Base-by-base conservation (phyloP, 2,888 invertebrate species). In the Sphaerophoria rueppellii region DNA sequence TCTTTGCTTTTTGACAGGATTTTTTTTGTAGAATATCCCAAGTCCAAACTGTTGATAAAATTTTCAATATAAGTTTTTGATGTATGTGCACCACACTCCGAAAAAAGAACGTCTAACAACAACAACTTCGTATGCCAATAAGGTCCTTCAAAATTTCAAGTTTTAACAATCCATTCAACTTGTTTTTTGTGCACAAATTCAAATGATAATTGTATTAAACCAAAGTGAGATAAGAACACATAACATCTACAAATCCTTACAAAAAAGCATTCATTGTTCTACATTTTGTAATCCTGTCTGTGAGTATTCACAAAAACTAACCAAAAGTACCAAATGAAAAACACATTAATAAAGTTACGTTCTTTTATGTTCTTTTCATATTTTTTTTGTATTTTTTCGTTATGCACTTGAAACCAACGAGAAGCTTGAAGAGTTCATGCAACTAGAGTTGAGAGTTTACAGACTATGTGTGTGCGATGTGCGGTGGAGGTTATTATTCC, bases 251-350 rank as follows among this genome's bases (percentile, higher is more conserved):
- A 16, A 76, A 60, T 76, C 69, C 69, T 76, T 16, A 24, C 58
- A 61, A 70, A 58, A 63, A 52, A 60, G 46, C 69, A 70, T 70
- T 37, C 76, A 76, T 76, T 76, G 69, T 76, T 52, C 70, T 69
- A 76, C 32, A 50, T 65, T 54, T 70, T 76, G 70, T 52, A 76
- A 40, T 46, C 65, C 24, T 50, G 75, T 57, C 58, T 37, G 11
- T 2, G 24, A 12, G 48, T n/a, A 12, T 54, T 35, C n/a, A 54
- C 43, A 46, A 55, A 70, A 35, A 12, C 1, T 1, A 24, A 24
- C 24, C 24, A 24, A 24, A 24, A 1, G 24, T 24, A 24, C 24
- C 24, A 61, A 75, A 76, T 67, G 54, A 12, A 16, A 73, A 11
- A 46, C 54, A 57, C 50, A 60, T 58, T 50, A 60, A 75, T 69